A percentile compares a stretch with the other conserved stretches of the same genome.
Evolutionary conservation across 2,888 invertebrate species (phyloP).

Genomic region (Bombylius major): DNA sequence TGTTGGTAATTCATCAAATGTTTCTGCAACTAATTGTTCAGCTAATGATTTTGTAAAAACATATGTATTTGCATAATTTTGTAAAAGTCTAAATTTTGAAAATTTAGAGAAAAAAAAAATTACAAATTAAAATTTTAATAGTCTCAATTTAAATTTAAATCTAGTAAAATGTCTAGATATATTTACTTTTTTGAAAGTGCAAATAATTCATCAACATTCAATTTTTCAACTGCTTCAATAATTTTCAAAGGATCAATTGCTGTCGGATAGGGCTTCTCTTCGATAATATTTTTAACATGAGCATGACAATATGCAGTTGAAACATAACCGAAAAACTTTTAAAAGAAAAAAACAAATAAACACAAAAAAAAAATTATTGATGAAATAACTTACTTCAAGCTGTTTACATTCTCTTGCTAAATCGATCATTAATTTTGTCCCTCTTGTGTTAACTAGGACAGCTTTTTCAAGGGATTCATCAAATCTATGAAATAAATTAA

Average conservation of each 20-base stretch:
- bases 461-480: slow-evolving; percentile 78
- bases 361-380: background rate
- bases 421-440: slow-evolving; percentile 68
- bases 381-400: slow-evolving; percentile 43
- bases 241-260: slow-evolving; percentile 63
- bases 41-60: slow-evolving; percentile 88
- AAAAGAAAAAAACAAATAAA: slow-evolving; percentile 22
- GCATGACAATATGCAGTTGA: slow-evolving; percentile 90
- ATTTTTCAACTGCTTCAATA: slow-evolving; percentile 66
- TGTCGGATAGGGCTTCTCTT: slow-evolving; percentile 77
- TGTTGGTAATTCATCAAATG: slow-evolving; percentile 62
- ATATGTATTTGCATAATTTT: slow-evolving; percentile 79
- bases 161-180: no score
- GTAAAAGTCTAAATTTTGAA: slow-evolving; percentile 44
- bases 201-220: slow-evolving; percentile 56
- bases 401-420: slow-evolving; percentile 63
- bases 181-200: slow-evolving; percentile 47
- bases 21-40: slow-evolving; percentile 69
- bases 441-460: slow-evolving; percentile 74
- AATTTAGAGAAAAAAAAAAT: background rate
- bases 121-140: background rate
- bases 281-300: slow-evolving; percentile 60
- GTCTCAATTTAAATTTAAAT: no score
- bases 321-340: slow-evolving; percentile 49
- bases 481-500: slow-evolving; percentile 39